phyloP scores from a whole-genome alignment of 2,797 vertebrate genomes.

The Myoxocephalus aenaeus region DNA sequence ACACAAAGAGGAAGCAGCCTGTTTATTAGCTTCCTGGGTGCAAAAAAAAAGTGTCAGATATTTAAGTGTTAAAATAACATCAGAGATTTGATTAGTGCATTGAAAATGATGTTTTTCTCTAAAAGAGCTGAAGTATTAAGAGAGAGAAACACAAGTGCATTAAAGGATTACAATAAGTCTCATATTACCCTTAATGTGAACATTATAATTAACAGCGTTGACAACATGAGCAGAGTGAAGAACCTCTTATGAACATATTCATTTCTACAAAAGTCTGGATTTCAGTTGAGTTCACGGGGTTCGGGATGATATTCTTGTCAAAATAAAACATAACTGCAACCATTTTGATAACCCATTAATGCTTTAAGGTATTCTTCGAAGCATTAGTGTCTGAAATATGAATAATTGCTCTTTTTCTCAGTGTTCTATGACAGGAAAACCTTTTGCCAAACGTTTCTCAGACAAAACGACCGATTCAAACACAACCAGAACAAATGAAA shows the following conservation, averaged over 20 bases:
- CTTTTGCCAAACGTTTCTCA: background rate
- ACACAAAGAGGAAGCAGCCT: too few relatives aligned
- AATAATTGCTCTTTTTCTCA: background rate
- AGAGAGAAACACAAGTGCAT: background rate
- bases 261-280: accelerated
- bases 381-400: background rate
- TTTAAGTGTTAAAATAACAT: too few relatives aligned
- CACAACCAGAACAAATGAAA: background rate
- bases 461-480: background rate
- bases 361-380: background rate
- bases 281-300: too few relatives aligned
- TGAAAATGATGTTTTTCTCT: too few relatives aligned
- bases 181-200: too few relatives aligned
- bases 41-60: too few relatives aligned
- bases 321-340: background rate
- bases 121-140: background rate
- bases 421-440: background rate
- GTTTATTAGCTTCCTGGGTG: too few relatives aligned
- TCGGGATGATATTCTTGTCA: background rate
- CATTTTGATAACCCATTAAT: background rate
- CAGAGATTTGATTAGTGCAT: too few relatives aligned
- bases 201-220: background rate
- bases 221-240: background rate
- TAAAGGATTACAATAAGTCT: background rate
- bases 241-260: background rate